Base-by-base conservation (phyloP, 2,888 invertebrate species). In the Carterocephalus palaemon region DNA sequence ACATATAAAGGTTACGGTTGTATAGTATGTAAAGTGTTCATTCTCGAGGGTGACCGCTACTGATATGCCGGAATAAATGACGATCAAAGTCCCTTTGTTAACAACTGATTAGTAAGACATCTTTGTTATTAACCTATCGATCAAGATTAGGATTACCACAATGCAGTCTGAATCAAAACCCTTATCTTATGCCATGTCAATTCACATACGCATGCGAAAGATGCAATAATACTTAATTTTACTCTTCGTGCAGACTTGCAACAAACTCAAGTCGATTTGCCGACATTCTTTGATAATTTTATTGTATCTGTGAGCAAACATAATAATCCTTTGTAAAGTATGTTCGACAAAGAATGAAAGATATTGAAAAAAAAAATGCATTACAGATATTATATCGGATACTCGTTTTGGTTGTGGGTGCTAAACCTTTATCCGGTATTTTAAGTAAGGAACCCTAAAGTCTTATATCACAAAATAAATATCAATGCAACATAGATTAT, bases 81-180 rank as follows among this genome's bases (percentile, higher is more conserved):
- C n/a, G n/a, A n/a, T n/a, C n/a, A n/a, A n/a, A n/a, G n/a, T n/a
- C n/a, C n/a, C n/a, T n/a, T n/a, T n/a, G n/a, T n/a, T n/a, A n/a
- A 23, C 38, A 10, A 23, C 36, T 37, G 46, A 13, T 45, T 45
- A 38, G 19, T 26, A 16, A 32, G 23, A 12, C 19, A 6, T 24
- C 12, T 19, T 38, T 38, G n/a, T 31, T 26, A 33, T 43, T 33
- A 28, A 16, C 19, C 19, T 40, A 48, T 48, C 43, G 31, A 34
- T 39, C 20, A 37, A 45, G 34, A 45, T 40, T 40, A 45, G 31
- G 26, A 22, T 40, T 19, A 23, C 23, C 8, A 9, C 31, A 39
- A 39, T 40, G 31, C 32, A 37, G 34, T 19, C n/a, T 24, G 26
- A 28, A 43, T 19, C 31, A 32, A 34, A 47, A 32, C 26, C 24